Percentiles rank a stretch among this genome's conserved stretches.
phyloP scores from a whole-genome alignment of 2,888 invertebrate species.

The Yponomeuta evonymella region DNA sequence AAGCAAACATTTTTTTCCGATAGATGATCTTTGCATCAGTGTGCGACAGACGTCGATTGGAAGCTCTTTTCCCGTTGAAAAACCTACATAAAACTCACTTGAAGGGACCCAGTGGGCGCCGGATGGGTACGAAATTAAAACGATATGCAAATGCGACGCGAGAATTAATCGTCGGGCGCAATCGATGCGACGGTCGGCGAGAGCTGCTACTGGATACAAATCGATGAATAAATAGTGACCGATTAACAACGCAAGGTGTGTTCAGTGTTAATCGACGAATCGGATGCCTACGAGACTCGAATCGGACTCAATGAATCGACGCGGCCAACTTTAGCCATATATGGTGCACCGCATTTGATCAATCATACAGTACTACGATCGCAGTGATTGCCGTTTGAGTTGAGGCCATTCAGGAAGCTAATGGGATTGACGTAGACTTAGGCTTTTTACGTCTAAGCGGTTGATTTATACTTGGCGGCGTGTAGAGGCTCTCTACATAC shows the following conservation, averaged over 20 bases:
- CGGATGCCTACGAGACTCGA: constrained; percentile 28
- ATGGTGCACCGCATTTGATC: constrained; percentile 43
- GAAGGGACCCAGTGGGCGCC: constrained; percentile 58
- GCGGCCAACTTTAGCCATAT: constrained; percentile 39
- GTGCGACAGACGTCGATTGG: not conserved
- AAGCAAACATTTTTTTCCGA: constrained; percentile 33
- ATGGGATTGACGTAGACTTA: constrained; percentile 23
- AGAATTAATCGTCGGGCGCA: constrained; percentile 64
- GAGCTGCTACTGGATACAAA: constrained; percentile 63
- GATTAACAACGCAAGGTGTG: constrained; percentile 60
- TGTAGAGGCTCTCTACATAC: too few relatives aligned
- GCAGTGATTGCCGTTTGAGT: constrained; percentile 33
- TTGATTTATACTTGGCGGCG: too few relatives aligned
- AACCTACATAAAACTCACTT: constrained; percentile 18
- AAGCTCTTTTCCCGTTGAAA: not conserved
- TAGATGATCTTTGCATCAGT: not conserved
- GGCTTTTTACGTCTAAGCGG: too few relatives aligned
- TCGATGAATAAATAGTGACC: constrained; percentile 67
- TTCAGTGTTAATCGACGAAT: constrained; percentile 55
- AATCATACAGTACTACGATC: constrained; percentile 46
- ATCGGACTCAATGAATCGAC: constrained; percentile 45
- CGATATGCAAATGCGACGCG: constrained; percentile 66
- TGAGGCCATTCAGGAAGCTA: constrained; percentile 34
- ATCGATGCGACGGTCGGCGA: constrained; percentile 58
- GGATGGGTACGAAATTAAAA: constrained; percentile 70